These are phyloP conservation scores for Rhingia campestris DNA, from an alignment of 2,888 invertebrate species.

Conservation along the genomic window DNA sequence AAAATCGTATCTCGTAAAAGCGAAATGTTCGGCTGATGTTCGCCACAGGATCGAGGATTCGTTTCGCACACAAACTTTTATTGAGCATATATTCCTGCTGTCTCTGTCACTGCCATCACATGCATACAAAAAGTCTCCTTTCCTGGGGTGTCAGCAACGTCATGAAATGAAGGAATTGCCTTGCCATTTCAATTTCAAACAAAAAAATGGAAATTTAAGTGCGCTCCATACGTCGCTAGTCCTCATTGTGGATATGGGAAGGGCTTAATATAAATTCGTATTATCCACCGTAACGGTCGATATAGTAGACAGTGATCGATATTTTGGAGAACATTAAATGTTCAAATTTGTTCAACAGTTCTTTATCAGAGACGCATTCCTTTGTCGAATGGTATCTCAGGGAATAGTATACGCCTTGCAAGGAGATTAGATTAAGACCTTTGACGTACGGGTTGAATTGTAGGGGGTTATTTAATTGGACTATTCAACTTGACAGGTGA, in stretches of 20 bases:
- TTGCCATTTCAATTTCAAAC: constrained; percentile 61
- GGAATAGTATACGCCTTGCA: not conserved
- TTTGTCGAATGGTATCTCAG: not conserved
- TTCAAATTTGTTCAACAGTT: constrained; percentile 28
- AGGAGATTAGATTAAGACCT: constrained; percentile 28
- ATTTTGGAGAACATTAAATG: constrained; percentile 5
- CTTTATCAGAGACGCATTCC: constrained; percentile 24
- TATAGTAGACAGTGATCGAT: constrained; percentile 3
- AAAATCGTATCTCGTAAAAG: constrained; percentile 45
- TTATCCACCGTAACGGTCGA: constrained; percentile 16
- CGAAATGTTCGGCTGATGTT: constrained; percentile 27
- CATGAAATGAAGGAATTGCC: constrained; percentile 42
- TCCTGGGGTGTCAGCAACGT: not conserved
- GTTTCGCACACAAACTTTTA: constrained; percentile 29
- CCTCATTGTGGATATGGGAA: not conserved
- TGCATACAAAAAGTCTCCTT: no score
- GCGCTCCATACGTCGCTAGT: not conserved
- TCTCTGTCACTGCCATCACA: not conserved
- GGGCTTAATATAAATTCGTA: constrained; percentile 29
- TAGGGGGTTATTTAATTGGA: constrained; percentile 4
- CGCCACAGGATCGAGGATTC: constrained; percentile 1
- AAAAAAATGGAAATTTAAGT: constrained; percentile 60
- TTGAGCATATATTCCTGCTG: constrained; percentile 11
- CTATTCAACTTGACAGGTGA: constrained; percentile 2
- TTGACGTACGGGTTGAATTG: constrained; percentile 9